Conservation (phyloP, 2,113 vertebrate genomes). For the Prionailurus bengalensis region DNA sequence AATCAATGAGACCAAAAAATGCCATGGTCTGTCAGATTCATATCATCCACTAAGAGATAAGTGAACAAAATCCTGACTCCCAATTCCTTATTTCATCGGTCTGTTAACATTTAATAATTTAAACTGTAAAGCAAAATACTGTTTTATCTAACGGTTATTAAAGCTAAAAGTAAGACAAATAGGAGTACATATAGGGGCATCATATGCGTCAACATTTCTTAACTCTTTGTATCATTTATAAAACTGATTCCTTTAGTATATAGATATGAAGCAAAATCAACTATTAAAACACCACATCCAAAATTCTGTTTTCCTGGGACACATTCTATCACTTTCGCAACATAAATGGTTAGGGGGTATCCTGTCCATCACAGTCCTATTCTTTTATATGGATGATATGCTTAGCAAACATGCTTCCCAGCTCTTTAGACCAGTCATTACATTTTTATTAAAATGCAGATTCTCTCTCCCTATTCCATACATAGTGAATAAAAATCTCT, state of each 20-base stretch:
- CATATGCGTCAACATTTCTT: slow-evolving; percentile 3
- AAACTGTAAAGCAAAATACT: neutral
- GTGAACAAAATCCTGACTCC: slow-evolving; percentile 69
- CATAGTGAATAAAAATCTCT: neutral
- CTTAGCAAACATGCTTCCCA: neutral
- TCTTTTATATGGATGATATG: neutral
- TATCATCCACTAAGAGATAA: slow-evolving; percentile 49
- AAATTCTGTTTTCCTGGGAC: neutral
- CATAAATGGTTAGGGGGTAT: neutral
- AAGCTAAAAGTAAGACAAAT: slow-evolving; percentile 16
- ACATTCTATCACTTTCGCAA: neutral
- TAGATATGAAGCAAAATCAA: slow-evolving; percentile 1
- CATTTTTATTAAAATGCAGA: neutral
- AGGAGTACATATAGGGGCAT: neutral
- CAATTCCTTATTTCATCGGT: slow-evolving; percentile 41
- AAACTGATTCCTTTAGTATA: neutral
- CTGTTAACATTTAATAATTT: slow-evolving; percentile 68
- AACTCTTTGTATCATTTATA: neutral
- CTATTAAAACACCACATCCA: neutral
- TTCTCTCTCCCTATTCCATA: neutral
- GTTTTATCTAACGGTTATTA: slow-evolving; percentile 39
- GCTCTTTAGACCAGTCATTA: neutral
- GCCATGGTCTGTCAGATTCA: slow-evolving; percentile 51
- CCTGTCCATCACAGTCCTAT: neutral
- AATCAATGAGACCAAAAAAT: slow-evolving; percentile 56